These are phyloP conservation scores for Sycophila sp. DNA, from an alignment of 1,140 invertebrate species.

Conservation along the genomic window DNA sequence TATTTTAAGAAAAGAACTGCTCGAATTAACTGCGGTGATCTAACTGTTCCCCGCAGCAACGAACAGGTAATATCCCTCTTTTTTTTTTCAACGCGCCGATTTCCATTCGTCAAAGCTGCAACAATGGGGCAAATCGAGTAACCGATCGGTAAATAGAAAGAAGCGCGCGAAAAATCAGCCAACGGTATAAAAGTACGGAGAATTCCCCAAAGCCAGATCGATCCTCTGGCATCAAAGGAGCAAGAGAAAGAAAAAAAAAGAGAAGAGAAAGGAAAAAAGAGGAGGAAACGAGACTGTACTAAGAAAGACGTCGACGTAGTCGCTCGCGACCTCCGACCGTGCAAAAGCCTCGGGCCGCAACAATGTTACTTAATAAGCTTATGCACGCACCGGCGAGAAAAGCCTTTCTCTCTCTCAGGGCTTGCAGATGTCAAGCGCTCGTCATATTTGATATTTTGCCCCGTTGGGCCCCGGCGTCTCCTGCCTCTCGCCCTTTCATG, in stretches of 20 bases:
- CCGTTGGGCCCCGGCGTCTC: slow-evolving; percentile 3
- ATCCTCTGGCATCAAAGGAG: slow-evolving; percentile 3
- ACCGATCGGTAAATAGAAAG: background rate
- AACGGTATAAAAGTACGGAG: background rate
- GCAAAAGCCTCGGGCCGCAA: slow-evolving; percentile 30
- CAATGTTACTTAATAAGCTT: slow-evolving; percentile 66
- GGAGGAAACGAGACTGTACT: background rate
- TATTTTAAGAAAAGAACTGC: no score
- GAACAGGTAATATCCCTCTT: no score
- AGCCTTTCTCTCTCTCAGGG: slow-evolving; percentile 42
- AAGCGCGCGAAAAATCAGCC: background rate
- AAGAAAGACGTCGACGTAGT: background rate
- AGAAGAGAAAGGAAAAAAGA: background rate
- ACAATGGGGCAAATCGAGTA: no score
- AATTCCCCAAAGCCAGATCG: slow-evolving; percentile 35
- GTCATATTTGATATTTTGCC: slow-evolving; percentile 58
- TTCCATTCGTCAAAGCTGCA: background rate
- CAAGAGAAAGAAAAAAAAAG: background rate
- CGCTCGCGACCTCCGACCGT: slow-evolving; percentile 29
- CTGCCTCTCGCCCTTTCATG: no score
- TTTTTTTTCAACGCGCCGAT: background rate
- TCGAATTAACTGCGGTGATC: no score
- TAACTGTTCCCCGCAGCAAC: no score
- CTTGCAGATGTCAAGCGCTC: slow-evolving; percentile 60
- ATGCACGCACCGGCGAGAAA: slow-evolving; percentile 59